Conservation (phyloP, 2,797 vertebrate genomes). For the Onychomys leucogaster region DNA sequence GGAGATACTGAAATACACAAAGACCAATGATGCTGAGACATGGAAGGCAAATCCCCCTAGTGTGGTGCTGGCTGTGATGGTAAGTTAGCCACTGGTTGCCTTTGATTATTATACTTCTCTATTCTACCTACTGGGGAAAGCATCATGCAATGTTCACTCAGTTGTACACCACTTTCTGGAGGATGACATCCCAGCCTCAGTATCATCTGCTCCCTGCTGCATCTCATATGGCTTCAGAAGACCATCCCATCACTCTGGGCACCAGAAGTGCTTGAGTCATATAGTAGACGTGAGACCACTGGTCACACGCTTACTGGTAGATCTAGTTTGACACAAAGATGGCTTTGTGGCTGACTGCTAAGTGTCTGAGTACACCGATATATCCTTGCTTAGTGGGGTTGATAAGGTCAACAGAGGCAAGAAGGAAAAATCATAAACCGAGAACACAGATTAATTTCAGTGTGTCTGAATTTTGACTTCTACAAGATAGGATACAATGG, state of each 20-base stretch:
- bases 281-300: background rate
- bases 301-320: background rate
- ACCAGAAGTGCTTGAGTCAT: background rate
- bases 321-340: background rate
- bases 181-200: background rate
- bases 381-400: background rate
- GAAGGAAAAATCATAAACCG: background rate
- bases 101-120: background rate
- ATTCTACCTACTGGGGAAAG: background rate
- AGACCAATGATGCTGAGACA: background rate
- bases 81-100: background rate
- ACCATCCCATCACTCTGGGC: background rate
- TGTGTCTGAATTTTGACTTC: constrained; percentile 10
- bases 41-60: background rate
- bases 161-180: background rate
- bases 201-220: background rate
- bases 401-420: background rate
- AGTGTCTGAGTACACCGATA: background rate
- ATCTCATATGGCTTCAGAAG: constrained; percentile 3
- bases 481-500: background rate
- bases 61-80: background rate
- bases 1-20: background rate
- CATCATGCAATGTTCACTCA: background rate
- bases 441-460: background rate
- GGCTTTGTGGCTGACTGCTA: background rate